Conservation (phyloP, 2,888 invertebrate species). For the Yponomeuta cagnagella region DNA sequence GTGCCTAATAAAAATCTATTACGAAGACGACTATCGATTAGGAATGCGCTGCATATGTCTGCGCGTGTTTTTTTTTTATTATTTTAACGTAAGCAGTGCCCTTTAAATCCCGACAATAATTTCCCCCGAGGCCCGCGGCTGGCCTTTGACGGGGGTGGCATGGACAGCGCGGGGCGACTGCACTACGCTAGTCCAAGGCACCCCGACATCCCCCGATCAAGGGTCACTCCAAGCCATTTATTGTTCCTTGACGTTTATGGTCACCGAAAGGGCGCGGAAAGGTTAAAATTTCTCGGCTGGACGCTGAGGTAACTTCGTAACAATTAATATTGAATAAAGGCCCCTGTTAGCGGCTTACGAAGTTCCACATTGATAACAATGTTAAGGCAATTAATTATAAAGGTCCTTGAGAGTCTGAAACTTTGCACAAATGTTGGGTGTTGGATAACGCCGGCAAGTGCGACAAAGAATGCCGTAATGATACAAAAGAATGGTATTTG, state of each 20-base stretch:
- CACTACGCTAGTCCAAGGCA: constrained; percentile 5
- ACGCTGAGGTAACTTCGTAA: constrained; percentile 49
- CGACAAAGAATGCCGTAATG: constrained; percentile 6
- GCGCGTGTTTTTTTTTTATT: constrained; percentile 60
- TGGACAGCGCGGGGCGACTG: constrained; percentile 54
- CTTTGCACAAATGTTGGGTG: not conserved
- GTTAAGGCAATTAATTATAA: constrained; percentile 8
- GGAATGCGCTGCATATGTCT: constrained; percentile 48
- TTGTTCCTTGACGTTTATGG: constrained; percentile 72
- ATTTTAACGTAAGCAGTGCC: constrained; percentile 66
- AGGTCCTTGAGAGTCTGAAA: not conserved
- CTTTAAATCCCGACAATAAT: constrained; percentile 77
- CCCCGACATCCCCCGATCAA: constrained; percentile 6
- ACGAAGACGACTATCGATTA: constrained; percentile 31
- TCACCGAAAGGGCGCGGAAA: constrained; percentile 65
- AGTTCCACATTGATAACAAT: constrained; percentile 15
- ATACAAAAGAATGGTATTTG: constrained; percentile 12
- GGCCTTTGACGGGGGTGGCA: constrained; percentile 69
- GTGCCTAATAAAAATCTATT: constrained; percentile 48
- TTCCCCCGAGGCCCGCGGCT: constrained; percentile 65
- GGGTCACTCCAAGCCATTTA: constrained; percentile 62
- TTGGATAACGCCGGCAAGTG: not conserved
- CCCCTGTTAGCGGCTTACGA: constrained; percentile 15
- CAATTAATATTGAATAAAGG: constrained; percentile 49
- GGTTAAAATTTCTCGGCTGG: constrained; percentile 44